Conservation (phyloP, 1,140 invertebrate species). For the Battus philenor region DNA sequence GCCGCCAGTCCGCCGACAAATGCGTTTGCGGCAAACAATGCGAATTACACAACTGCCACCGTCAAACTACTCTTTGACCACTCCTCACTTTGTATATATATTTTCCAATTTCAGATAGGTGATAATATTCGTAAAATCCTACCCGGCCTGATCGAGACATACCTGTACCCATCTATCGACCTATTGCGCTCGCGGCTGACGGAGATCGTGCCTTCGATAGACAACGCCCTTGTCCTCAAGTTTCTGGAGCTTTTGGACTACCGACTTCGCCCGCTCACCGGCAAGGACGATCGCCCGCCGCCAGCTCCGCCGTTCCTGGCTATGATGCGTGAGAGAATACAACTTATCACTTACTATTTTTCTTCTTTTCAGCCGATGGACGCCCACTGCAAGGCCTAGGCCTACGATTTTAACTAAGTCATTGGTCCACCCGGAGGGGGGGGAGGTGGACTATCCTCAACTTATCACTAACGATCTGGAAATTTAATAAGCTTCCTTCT, state of each 20-base stretch:
- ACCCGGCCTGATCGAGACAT: constrained; percentile 75
- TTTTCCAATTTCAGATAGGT: constrained; percentile 39
- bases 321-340: constrained; percentile 77
- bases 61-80: neutral
- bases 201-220: constrained; percentile 78
- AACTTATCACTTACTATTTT: too few species aligned
- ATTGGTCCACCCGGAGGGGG: too few species aligned
- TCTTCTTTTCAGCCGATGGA: too few species aligned
- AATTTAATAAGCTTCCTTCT: too few species aligned
- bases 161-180: constrained; percentile 76
- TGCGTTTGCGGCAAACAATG: too few species aligned
- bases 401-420: too few species aligned
- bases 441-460: too few species aligned
- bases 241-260: constrained; percentile 79
- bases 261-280: constrained; percentile 73
- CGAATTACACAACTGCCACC: too few species aligned
- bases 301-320: constrained; percentile 64
- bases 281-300: constrained; percentile 76
- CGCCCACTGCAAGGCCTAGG: too few species aligned
- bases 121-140: constrained; percentile 54
- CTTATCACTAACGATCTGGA: too few species aligned
- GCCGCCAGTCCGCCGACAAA: too few species aligned
- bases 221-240: constrained; percentile 76
- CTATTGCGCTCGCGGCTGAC: constrained; percentile 67
- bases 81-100: too few species aligned